Evolutionary conservation across 2,113 vertebrate genomes (phyloP).

Genomic region (Myotis yumanensis): DNA sequence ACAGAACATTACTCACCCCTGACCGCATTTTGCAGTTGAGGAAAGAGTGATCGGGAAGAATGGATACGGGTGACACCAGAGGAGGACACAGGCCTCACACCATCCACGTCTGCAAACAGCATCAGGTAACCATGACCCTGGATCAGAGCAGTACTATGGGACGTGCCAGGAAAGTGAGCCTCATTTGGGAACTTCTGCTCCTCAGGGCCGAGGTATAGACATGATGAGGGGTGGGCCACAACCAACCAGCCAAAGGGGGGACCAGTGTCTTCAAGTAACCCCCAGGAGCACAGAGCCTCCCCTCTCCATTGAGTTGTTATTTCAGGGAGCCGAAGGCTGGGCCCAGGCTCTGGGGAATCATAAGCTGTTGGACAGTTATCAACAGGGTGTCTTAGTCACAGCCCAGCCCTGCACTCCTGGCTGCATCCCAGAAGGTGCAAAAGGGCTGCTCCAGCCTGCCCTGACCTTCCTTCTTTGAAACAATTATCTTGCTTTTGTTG

Average conservation of each 20-base stretch:
- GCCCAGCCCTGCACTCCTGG: background rate
- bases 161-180: background rate
- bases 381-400: background rate
- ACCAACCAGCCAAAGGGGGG: background rate
- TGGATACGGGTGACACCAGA: background rate
- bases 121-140: background rate
- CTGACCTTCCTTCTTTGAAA: slow-evolving; percentile 47
- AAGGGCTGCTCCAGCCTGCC: rapidly evolving
- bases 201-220: background rate
- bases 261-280: background rate
- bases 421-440: background rate
- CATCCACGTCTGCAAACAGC: background rate
- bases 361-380: background rate
- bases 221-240: rapidly evolving
- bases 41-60: background rate
- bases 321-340: background rate
- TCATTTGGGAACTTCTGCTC: background rate
- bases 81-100: background rate
- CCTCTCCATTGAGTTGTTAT: background rate
- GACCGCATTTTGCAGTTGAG: background rate
- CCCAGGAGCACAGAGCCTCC: background rate
- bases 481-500: slow-evolving; percentile 26
- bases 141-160: background rate
- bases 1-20: background rate
- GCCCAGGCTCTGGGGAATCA: background rate